A percentile compares a stretch with the other conserved stretches of the same genome.
Conservation (phyloP, 2,797 vertebrate genomes). For the Macropodus opercularis region DNA sequence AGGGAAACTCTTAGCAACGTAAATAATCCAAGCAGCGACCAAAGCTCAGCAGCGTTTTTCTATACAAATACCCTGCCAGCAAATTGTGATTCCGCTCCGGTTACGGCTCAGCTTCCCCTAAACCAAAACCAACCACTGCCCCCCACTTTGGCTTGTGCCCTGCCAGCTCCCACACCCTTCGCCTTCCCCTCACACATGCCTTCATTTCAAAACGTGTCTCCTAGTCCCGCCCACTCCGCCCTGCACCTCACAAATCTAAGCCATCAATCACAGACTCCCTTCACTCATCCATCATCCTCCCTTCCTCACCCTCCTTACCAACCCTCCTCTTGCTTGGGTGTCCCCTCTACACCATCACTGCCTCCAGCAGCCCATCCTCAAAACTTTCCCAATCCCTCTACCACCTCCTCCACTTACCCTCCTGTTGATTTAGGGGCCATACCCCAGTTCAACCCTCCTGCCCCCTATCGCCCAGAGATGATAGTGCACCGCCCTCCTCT, state of each 20-base stretch:
- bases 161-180: slow-evolving; percentile 50
- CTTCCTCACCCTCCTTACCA: slow-evolving; percentile 64
- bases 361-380: slow-evolving; percentile 55
- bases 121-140: slow-evolving; percentile 24
- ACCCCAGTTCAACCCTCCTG: slow-evolving; percentile 67
- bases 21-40: slow-evolving; percentile 36
- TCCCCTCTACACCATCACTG: slow-evolving; percentile 45
- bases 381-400: slow-evolving; percentile 39
- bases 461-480: slow-evolving; percentile 77
- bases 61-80: slow-evolving; percentile 42
- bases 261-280: slow-evolving; percentile 66
- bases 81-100: slow-evolving; percentile 26
- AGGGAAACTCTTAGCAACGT: slow-evolving; percentile 24
- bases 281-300: slow-evolving; percentile 58
- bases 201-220: slow-evolving; percentile 55
- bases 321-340: slow-evolving; percentile 54
- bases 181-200: slow-evolving; percentile 67
- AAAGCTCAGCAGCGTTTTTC: slow-evolving; percentile 47
- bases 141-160: slow-evolving; percentile 30
- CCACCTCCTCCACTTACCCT: slow-evolving; percentile 56
- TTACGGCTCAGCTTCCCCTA: slow-evolving; percentile 24
- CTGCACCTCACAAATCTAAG: slow-evolving; percentile 67
- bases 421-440: slow-evolving; percentile 67
- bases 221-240: slow-evolving; percentile 49
- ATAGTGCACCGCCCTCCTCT: slow-evolving; percentile 75